Evolutionary conservation across 1,140 invertebrate genomes (phyloP).

Genomic region (Hermetia illucens): DNA sequence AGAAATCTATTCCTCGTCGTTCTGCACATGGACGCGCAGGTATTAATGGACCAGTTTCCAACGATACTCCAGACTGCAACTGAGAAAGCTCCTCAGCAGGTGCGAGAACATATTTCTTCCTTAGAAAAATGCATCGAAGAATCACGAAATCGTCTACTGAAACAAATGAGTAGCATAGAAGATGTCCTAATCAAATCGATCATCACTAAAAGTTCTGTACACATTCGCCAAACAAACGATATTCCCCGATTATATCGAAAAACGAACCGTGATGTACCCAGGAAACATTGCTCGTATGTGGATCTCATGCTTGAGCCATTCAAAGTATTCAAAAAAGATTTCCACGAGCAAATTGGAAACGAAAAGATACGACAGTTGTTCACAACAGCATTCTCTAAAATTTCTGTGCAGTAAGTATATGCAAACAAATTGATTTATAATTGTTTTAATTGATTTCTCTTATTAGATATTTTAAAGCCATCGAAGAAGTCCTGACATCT

Average conservation of each 20-base stretch:
- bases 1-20: constrained; percentile 16
- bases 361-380: constrained; percentile 39
- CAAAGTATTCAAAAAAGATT: constrained; percentile 41
- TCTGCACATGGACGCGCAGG: constrained; percentile 17
- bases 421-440: constrained; percentile 3
- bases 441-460: constrained; percentile 6
- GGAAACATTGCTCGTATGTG: constrained; percentile 64
- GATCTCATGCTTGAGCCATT: constrained; percentile 48
- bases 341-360: constrained; percentile 36
- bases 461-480: constrained; percentile 63
- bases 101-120: constrained; percentile 5
- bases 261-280: constrained; percentile 78
- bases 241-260: constrained; percentile 84
- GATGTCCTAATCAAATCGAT: constrained; percentile 42
- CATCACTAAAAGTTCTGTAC: constrained; percentile 36
- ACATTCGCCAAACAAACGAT: constrained; percentile 67
- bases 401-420: constrained; percentile 50
- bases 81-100: constrained; percentile 19
- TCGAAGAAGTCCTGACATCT: constrained; percentile 76
- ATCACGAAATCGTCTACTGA: constrained; percentile 32
- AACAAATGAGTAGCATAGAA: constrained; percentile 37
- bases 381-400: constrained; percentile 40
- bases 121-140: constrained; percentile 34
- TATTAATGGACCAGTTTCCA: constrained; percentile 14
- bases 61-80: constrained; percentile 16